Base-by-base conservation (phyloP, 2,888 invertebrate genomes). In the Lithodes maja region DNA sequence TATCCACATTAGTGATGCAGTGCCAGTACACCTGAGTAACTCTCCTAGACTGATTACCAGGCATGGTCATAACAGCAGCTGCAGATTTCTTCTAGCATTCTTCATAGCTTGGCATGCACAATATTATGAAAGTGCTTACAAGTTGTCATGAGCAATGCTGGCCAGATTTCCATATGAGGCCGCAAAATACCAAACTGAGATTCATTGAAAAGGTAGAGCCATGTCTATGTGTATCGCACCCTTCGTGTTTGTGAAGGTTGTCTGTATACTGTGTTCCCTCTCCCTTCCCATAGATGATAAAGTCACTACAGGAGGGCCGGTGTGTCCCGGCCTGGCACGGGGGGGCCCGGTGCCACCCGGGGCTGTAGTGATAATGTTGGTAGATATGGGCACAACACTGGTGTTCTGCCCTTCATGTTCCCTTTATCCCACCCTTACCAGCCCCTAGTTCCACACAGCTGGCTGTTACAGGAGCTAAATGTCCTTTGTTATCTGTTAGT, bases 161-260 rank as follows among this genome's bases (percentile, higher is more conserved):
- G 69, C 61, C 53, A 52, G 49, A 79, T 71, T 75, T 85, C 79
- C n/a, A 33, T 17, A n/a, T 61, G 79, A 85, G 85, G 85, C 53
- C 3, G 52, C 79, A 85, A 33, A 83, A 15, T 79, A 79, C 61
- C 17, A 85, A 55, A 78, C 79, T 61, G 53, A 80, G 54, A 79
- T 80, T 53, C 50, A 50, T 71, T 75, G 79, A 75, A 75, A 69
- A 80, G 84, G 74, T 55, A 61, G 55, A 71, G 81, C 81, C 85
- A 80, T 84, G 87, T 80, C 80, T 71, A 12, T 89, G 78, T 85
- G 88, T 89, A 89, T 89, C 88, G 82, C 85, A 81, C 88, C 88
- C 88, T 89, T 89, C 88, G 88, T 89, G 77, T 85, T 89, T 81
- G 84, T 89, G 88, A 89, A 89, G 88, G 88, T 33, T 82, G 88